phyloP scores from a whole-genome alignment of 2,113 vertebrate species.

The Ceyx margarethae region DNA sequence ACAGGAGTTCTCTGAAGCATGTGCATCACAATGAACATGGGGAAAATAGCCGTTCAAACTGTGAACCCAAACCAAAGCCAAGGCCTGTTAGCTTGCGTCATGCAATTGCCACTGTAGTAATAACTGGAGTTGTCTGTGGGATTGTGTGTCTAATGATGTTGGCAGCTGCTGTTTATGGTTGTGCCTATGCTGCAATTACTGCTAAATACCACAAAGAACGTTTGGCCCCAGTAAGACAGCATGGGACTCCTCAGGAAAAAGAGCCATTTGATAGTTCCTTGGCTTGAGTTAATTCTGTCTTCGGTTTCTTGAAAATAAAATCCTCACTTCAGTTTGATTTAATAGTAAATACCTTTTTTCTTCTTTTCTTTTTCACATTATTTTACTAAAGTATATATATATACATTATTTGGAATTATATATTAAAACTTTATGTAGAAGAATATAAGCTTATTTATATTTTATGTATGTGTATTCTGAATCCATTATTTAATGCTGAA shows the following conservation, averaged over 20 bases:
- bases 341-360: background rate
- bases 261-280: conserved; percentile 76
- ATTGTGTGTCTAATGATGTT: conserved; percentile 96
- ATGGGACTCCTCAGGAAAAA: conserved; percentile 72
- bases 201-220: conserved; percentile 84
- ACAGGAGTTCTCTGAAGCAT: conserved; percentile 48
- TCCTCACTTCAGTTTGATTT: background rate
- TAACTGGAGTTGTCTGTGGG: conserved; percentile 92
- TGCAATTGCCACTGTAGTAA: conserved; percentile 90
- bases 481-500: background rate
- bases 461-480: background rate
- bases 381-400: background rate
- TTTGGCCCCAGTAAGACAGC: conserved; percentile 33
- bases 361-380: background rate
- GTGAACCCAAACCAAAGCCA: conserved; percentile 82
- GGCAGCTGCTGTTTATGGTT: conserved; percentile 90
- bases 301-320: background rate
- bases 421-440: background rate
- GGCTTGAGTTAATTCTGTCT: conserved; percentile 65
- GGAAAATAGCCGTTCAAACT: conserved; percentile 61
- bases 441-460: background rate
- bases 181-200: conserved; percentile 90
- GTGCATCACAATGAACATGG: background rate
- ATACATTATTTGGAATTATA: background rate
- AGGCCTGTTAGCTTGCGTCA: conserved; percentile 86